These are phyloP conservation scores for Hyperopisus bebe DNA, from an alignment of 2,113 vertebrate species.

Conservation along the genomic window DNA sequence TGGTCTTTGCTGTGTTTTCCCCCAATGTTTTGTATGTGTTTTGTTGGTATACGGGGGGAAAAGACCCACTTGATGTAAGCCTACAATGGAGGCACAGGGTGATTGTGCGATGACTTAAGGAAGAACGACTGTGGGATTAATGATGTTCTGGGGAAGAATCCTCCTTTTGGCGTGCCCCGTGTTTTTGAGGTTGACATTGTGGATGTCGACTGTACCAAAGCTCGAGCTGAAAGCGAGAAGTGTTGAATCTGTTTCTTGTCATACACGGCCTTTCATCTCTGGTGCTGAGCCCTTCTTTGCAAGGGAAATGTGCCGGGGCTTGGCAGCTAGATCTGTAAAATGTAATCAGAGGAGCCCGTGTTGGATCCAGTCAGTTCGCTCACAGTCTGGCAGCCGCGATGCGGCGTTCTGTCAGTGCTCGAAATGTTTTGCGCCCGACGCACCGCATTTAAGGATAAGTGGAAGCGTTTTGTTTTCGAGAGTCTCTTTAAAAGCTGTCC, in stretches of 20 bases:
- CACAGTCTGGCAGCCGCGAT: conserved; percentile 42
- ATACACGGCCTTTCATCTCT: conserved; percentile 52
- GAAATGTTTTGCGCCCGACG: conserved; percentile 41
- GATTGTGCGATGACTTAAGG: not conserved
- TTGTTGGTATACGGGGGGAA: too few relatives aligned
- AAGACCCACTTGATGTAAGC: not conserved
- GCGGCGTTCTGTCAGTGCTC: conserved; percentile 46
- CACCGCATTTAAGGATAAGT: conserved; percentile 29
- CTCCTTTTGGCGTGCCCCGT: conserved; percentile 14
- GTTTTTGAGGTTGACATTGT: conserved; percentile 39
- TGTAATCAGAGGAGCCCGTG: conserved; percentile 49
- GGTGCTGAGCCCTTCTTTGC: conserved; percentile 52
- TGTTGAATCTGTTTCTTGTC: conserved; percentile 54
- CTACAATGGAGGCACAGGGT: not conserved
- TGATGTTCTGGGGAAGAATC: not conserved
- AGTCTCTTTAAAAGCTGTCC: not conserved
- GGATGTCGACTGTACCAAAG: conserved; percentile 49
- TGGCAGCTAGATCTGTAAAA: conserved; percentile 56
- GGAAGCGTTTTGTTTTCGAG: not conserved
- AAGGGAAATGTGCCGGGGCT: conserved; percentile 51
- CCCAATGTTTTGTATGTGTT: not conserved
- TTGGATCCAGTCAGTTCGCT: conserved; percentile 47
- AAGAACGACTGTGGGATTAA: not conserved
- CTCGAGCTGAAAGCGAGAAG: conserved; percentile 39
- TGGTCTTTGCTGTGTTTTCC: not conserved